These are phyloP conservation scores for Argyrosomus regius DNA, from an alignment of 2,797 vertebrate species.

Conservation along the genomic window DNA sequence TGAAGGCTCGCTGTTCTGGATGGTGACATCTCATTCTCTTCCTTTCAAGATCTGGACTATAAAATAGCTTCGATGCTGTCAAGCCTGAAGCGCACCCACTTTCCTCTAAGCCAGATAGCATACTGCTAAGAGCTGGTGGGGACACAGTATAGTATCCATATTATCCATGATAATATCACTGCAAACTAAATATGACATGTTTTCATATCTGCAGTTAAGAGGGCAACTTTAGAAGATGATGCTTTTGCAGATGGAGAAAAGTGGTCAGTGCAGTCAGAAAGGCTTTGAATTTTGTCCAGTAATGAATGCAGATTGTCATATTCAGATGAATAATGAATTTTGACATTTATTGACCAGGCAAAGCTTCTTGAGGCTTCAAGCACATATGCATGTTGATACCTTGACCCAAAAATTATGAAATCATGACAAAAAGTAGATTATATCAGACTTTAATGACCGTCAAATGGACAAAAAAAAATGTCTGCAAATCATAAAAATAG, in stretches of 20 bases:
- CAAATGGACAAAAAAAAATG: background rate
- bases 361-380: constrained; percentile 18
- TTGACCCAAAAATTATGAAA: constrained; percentile 6
- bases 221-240: background rate
- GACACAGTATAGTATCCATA: background rate
- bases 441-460: constrained; percentile 9
- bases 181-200: constrained; percentile 3
- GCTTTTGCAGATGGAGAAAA: constrained; percentile 10
- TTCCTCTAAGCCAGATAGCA: constrained; percentile 14
- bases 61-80: constrained; percentile 54
- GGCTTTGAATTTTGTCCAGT: constrained; percentile 5
- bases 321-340: constrained; percentile 24
- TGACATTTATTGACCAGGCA: constrained; percentile 31
- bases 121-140: background rate
- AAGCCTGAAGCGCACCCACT: constrained; percentile 50
- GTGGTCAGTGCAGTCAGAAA: background rate
- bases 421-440: background rate
- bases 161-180: background rate
- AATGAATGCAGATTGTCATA: constrained; percentile 19
- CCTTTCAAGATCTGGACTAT: constrained; percentile 57
- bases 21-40: constrained; percentile 66
- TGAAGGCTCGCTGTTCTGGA: constrained; percentile 57
- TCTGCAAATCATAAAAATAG: background rate
- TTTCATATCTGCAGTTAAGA: constrained; percentile 15
- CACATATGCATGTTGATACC: background rate